Percentiles rank a stretch among this genome's conserved stretches.
These are phyloP conservation scores for Caretta caretta DNA, from an alignment of 2,113 vertebrate genomes.

Conservation along the genomic window DNA sequence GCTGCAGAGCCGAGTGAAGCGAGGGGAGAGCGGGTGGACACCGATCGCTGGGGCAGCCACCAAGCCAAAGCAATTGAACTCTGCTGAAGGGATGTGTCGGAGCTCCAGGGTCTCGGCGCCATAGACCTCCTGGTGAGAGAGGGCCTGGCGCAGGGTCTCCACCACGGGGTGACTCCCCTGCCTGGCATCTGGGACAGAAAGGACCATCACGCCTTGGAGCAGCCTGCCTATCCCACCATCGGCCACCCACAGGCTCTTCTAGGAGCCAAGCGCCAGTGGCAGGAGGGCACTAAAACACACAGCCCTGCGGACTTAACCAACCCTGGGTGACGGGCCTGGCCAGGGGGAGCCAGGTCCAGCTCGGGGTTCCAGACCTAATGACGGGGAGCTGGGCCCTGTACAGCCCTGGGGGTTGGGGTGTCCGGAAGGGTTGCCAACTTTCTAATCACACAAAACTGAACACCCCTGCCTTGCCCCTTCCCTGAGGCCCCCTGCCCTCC, in stretches of 20 bases:
- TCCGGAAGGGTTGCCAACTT: too few species aligned
- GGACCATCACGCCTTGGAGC: background rate
- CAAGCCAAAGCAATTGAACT: conserved; percentile 80
- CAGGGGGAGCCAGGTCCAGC: background rate
- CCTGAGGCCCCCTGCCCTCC: too few species aligned
- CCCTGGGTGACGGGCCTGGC: too few species aligned
- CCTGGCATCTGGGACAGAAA: conserved; percentile 71
- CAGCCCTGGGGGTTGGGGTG: too few species aligned
- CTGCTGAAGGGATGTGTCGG: conserved; percentile 62
- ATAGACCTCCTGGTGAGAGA: conserved; percentile 76
- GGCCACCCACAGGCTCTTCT: background rate
- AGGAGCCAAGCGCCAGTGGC: background rate
- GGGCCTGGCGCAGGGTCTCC: conserved; percentile 85
- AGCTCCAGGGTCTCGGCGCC: conserved; percentile 65
- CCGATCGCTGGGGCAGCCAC: conserved; percentile 56
- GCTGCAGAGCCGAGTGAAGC: conserved; percentile 85
- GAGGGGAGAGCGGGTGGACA: conserved; percentile 72
- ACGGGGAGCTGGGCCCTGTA: background rate
- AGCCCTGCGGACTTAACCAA: background rate
- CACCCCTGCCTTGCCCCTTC: too few species aligned
- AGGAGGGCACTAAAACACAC: background rate
- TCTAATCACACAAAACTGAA: too few species aligned
- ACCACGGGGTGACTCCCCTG: conserved; percentile 76
- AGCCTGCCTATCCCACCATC: background rate
- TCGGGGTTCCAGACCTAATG: too few species aligned